Evolutionary conservation across 2,113 vertebrate species (phyloP).

Genomic region (Megaceryle maxima): DNA sequence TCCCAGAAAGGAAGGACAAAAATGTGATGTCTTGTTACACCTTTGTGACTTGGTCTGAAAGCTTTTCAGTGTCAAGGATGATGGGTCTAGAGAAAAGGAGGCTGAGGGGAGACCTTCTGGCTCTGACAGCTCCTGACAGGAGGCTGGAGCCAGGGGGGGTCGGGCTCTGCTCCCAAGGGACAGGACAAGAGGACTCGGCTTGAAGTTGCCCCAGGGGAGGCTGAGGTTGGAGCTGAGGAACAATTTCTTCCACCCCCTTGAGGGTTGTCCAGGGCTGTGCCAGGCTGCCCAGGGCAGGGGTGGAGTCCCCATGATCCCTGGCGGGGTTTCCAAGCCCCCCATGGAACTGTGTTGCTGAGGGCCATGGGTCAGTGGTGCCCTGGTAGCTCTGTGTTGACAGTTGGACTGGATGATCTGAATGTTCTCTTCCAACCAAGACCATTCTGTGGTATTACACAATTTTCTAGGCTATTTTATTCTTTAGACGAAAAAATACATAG

Average conservation of each 20-base stretch:
- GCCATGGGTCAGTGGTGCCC: background rate
- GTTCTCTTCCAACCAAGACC: background rate
- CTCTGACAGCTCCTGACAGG: too few relatives aligned
- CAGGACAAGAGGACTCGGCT: too few relatives aligned
- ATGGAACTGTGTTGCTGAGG: background rate
- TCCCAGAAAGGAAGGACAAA: accelerated
- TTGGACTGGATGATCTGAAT: background rate
- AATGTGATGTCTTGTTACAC: too few relatives aligned
- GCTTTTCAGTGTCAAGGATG: background rate
- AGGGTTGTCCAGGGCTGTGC: too few relatives aligned
- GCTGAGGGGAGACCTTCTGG: background rate
- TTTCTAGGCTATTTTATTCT: accelerated
- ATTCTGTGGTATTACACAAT: background rate
- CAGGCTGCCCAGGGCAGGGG: too few relatives aligned
- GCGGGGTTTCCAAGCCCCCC: background rate
- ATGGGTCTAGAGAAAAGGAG: background rate
- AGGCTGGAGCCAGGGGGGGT: too few relatives aligned
- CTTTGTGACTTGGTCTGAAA: background rate
- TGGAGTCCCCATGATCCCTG: background rate
- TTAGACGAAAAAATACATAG: too few relatives aligned
- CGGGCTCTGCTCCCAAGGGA: too few relatives aligned
- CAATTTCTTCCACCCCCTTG: too few relatives aligned
- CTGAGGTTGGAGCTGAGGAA: too few relatives aligned
- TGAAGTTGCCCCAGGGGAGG: too few relatives aligned
- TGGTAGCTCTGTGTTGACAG: background rate